These are phyloP conservation scores for Drosophila kohkoa DNA, from an alignment of 1,140 invertebrate genomes.

Conservation along the genomic window DNA sequence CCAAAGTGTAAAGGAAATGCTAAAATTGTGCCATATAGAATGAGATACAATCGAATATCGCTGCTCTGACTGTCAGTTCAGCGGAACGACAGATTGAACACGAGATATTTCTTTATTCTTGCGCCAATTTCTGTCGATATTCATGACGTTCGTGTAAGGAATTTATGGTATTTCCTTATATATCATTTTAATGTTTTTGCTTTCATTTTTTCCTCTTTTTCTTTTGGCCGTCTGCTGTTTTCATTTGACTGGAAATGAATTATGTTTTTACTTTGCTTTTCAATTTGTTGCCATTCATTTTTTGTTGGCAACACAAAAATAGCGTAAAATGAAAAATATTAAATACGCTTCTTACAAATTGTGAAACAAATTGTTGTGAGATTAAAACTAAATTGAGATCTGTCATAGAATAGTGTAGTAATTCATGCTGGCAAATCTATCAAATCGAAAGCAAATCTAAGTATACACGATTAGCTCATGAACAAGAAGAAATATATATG, in stretches of 20 bases:
- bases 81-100: neutral
- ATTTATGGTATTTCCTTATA: conserved; percentile 31
- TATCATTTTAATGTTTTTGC: conserved; percentile 20
- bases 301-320: conserved; percentile 10
- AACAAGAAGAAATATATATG: neutral
- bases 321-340: neutral
- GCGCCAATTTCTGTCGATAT: conserved; percentile 1
- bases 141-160: conserved; percentile 36
- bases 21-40: conserved; percentile 1
- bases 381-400: neutral
- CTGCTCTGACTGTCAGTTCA: neutral
- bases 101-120: conserved; percentile 4
- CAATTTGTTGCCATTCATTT: neutral
- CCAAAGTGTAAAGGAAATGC: neutral
- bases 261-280: conserved; percentile 27
- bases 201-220: neutral
- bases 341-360: neutral
- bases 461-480: conserved; percentile 4
- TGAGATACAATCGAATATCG: conserved; percentile 1
- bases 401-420: neutral
- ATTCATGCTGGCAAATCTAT: neutral
- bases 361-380: conserved; percentile 1
- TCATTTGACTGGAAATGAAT: conserved; percentile 29
- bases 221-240: conserved; percentile 8
- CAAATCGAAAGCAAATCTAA: neutral